Percentiles rank a stretch among this genome's conserved stretches.
Evolutionary conservation across 2,113 vertebrate genomes (phyloP).

Genomic region (Scortum barcoo): DNA sequence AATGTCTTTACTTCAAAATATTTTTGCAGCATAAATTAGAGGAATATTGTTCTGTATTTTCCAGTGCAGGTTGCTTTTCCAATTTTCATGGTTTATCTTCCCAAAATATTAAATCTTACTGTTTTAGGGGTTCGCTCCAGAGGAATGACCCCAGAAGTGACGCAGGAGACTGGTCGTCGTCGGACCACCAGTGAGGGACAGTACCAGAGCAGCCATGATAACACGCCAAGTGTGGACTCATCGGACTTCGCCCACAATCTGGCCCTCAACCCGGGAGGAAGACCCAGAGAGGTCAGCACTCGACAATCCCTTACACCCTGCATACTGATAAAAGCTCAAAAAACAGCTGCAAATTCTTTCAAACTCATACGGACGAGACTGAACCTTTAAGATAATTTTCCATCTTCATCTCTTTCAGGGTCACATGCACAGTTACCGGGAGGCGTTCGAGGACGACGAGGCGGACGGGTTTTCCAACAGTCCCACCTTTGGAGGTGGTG

Average conservation of each 20-base stretch:
- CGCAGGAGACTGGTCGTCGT: constrained; percentile 78
- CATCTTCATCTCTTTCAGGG: constrained; percentile 77
- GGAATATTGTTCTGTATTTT: not conserved
- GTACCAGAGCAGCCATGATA: constrained; percentile 88
- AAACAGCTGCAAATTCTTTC: too few species aligned
- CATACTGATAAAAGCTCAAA: too few species aligned
- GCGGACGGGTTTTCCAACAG: constrained; percentile 83
- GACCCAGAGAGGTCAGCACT: constrained; percentile 90
- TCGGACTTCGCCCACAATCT: constrained; percentile 91
- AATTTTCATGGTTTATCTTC: not conserved
- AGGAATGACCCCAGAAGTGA: constrained; percentile 88
- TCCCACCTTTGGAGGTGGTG: constrained; percentile 84
- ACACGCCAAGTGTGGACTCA: constrained; percentile 80
- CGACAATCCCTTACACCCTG: too few species aligned
- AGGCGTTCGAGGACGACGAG: constrained; percentile 92
- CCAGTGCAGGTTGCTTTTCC: not conserved
- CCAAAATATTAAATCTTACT: too few species aligned
- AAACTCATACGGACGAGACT: too few species aligned
- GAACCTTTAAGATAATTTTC: too few species aligned
- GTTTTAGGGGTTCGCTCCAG: constrained; percentile 88
- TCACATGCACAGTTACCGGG: constrained; percentile 92
- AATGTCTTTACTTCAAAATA: not conserved
- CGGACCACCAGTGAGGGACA: constrained; percentile 92
- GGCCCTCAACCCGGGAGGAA: constrained; percentile 91
- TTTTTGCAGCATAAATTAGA: not conserved